Evolutionary conservation across 2,888 invertebrate species (phyloP).

Genomic region (Pseudeuparius sepicola): DNA sequence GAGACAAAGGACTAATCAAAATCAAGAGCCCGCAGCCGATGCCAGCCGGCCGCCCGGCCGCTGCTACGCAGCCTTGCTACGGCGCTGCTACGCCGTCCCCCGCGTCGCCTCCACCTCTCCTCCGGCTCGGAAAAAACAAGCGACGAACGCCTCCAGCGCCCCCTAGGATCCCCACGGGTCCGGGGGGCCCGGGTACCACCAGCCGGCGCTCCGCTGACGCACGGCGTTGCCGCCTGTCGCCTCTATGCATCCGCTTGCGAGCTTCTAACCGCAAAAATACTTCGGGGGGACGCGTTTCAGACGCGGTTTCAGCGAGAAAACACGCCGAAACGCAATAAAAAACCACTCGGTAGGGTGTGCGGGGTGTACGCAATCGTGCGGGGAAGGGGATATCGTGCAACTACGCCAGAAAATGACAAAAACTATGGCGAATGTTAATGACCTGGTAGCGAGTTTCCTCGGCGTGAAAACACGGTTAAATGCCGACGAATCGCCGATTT

Average conservation of each 20-base stretch:
- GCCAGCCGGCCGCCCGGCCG: conserved; percentile 1
- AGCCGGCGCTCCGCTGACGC: conserved; percentile 18
- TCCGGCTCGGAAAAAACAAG: conserved; percentile 13
- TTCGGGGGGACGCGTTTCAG: too few relatives aligned
- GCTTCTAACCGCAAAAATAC: conserved; percentile 15
- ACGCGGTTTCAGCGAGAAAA: too few relatives aligned
- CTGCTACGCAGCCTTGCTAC: conserved; percentile 3
- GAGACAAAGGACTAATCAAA: too few relatives aligned
- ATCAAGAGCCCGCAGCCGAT: too few relatives aligned
- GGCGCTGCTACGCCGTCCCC: conserved; percentile 12
- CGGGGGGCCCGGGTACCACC: conserved; percentile 18
- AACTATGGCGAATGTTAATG: conserved; percentile 40
- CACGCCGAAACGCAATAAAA: too few relatives aligned
- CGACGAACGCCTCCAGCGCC: conserved; percentile 15
- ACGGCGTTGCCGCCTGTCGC: too few relatives aligned
- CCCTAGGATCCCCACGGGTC: conserved; percentile 10
- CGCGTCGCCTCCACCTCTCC: conserved; percentile 10
- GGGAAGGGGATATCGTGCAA: too few relatives aligned
- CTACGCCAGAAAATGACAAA: conserved; percentile 26
- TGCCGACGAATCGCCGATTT: too few relatives aligned
- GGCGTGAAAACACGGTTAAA: conserved; percentile 25
- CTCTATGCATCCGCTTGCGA: conserved; percentile 15
- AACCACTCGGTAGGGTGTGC: too few relatives aligned
- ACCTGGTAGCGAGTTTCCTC: conserved; percentile 41
- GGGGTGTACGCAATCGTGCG: too few relatives aligned